Base-by-base conservation (phyloP, 35 echinoderm and acorn worm genomes). In the Eucidaris tribuloides region DNA sequence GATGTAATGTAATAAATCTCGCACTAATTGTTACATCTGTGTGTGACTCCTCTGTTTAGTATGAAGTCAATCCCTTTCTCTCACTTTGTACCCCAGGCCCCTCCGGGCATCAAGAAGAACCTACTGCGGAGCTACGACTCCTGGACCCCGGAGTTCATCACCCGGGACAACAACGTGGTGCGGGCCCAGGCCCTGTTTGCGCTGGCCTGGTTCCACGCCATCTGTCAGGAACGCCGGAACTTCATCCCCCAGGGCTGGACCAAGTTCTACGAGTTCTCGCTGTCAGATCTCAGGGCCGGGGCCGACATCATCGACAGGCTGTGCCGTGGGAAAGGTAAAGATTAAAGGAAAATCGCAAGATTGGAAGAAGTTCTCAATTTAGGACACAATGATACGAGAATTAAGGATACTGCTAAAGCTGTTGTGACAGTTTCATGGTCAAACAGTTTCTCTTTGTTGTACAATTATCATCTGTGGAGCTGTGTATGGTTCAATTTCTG, bases 221-320 rank as follows among this genome's bases (percentile, higher is more conserved):
- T 99, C 25, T 92, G 90, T 36, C 96, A 99, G 63, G 96, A 99
- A 76, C 65, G 96, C 56, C 38, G 96, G 20, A 99, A 99, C 65
- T 99, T 86, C 46, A 99, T 99, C 71, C 96, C 95, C 4, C 96
- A 99, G 79, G 96, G 96, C 23, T 99, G 96, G 96, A 99, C 96
- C 50, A 99, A 99, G 55, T 99, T 93, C 62, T 97, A 99, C 42
- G 96, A 99, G 59, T 99, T 99, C 80, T 92, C 96, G 19, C 55
- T 93, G 58, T 92, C 91, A 20, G 96, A 99, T 48, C 72, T 99
- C 6, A 90, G 86, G 76, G 90, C 96, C 40, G 96, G 96, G 7
- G 96, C 96, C 32, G 96, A 99, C 62, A 99, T 99, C 62, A 99
- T 99, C 42, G 80, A 99, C 62, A 82, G 96, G 41, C 62, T 93